Conservation (phyloP, 2,888 invertebrate species). For the Drosophila stalkeri region DNA sequence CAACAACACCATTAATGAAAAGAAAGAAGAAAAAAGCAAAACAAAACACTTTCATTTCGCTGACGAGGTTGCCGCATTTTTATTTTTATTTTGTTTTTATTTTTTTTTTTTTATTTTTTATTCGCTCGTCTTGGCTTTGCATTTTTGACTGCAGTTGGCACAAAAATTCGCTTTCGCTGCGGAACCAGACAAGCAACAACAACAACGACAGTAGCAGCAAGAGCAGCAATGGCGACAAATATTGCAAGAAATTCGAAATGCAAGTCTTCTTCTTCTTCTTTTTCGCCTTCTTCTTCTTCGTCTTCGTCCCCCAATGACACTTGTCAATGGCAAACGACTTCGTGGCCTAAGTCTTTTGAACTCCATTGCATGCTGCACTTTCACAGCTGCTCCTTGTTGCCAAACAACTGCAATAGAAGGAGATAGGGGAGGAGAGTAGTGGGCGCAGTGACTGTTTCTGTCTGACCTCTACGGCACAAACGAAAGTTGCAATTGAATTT, state of each 20-base stretch:
- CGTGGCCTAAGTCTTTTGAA: slow-evolving; percentile 79
- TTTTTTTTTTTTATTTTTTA: background rate
- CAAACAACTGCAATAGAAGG: background rate
- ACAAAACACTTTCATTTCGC: slow-evolving; percentile 74
- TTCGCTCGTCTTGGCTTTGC: slow-evolving; percentile 65
- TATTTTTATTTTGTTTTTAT: slow-evolving; percentile 4
- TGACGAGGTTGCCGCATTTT: slow-evolving; percentile 38
- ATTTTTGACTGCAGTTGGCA: slow-evolving; percentile 68
- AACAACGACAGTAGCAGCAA: slow-evolving; percentile 18
- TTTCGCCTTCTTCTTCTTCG: slow-evolving; percentile 17
- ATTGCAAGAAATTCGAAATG: slow-evolving; percentile 41
- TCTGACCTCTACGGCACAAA: slow-evolving; percentile 49
- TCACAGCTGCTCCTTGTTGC: slow-evolving; percentile 35
- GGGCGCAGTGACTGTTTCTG: too few relatives aligned
- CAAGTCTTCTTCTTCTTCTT: slow-evolving; percentile 16
- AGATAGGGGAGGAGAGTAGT: background rate
- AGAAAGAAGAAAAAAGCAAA: slow-evolving; percentile 11
- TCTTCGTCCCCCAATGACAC: slow-evolving; percentile 57
- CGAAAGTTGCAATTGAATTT: slow-evolving; percentile 53
- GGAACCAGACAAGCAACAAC: slow-evolving; percentile 26
- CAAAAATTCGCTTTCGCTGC: slow-evolving; percentile 75
- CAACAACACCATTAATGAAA: slow-evolving; percentile 33
- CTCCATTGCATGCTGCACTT: slow-evolving; percentile 54
- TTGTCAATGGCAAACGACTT: slow-evolving; percentile 72
- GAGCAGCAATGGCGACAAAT: slow-evolving; percentile 13